Conservation (phyloP, 2,797 vertebrate genomes). For the Streptopelia turtur region DNA sequence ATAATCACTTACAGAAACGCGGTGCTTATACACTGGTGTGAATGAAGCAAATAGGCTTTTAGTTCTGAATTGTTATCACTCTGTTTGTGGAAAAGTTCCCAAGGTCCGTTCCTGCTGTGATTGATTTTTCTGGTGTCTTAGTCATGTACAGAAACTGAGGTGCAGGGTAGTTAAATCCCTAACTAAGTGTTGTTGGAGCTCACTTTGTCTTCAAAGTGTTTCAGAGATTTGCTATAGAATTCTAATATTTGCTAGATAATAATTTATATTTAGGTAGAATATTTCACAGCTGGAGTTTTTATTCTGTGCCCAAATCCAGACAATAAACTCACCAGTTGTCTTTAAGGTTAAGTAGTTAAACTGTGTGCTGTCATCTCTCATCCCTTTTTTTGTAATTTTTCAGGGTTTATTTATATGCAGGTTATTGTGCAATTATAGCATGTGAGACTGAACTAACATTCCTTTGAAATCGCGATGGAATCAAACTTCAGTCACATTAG, state of each 20-base stretch:
- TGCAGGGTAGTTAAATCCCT: background rate
- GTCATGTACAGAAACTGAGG: background rate
- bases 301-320: background rate
- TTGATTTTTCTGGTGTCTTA: background rate
- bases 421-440: background rate
- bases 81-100: background rate
- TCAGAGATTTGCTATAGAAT: background rate
- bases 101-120: background rate
- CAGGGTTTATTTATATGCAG: background rate
- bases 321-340: background rate
- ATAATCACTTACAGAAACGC: background rate
- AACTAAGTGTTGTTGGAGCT: background rate
- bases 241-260: background rate
- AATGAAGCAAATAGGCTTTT: background rate
- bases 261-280: background rate
- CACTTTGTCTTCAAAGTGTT: background rate
- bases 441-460: background rate
- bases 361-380: background rate
- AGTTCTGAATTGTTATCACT: background rate
- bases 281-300: background rate
- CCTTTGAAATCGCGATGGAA: background rate
- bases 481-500: background rate
- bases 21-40: background rate
- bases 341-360: background rate
- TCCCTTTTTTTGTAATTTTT: background rate